Evolutionary conservation across 2,113 vertebrate genomes (phyloP).

Genomic region (Petrocephalus microphthalmus): DNA sequence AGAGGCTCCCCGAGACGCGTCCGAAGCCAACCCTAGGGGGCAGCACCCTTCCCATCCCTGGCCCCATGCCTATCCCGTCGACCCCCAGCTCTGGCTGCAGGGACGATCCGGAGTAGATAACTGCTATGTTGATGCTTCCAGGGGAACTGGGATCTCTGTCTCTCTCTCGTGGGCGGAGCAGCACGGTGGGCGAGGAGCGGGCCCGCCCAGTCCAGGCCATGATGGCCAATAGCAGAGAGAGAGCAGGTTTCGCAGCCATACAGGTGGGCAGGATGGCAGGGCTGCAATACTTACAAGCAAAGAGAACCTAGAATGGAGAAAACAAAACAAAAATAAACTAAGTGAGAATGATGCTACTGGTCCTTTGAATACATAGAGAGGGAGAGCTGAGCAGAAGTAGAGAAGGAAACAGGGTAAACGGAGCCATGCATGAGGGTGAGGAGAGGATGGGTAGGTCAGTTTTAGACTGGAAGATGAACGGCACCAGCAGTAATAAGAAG

Average conservation of each 20-base stretch:
- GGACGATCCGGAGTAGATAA: slow-evolving; percentile 71
- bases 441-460: background rate
- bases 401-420: background rate
- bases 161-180: slow-evolving; percentile 69
- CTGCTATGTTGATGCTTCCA: slow-evolving; percentile 67
- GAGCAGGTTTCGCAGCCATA: slow-evolving; percentile 65
- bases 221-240: slow-evolving; percentile 67
- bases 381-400: background rate
- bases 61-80: slow-evolving; percentile 44
- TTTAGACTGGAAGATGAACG: background rate
- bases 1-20: slow-evolving; percentile 23
- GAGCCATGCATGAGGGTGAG: background rate
- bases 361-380: slow-evolving; percentile 33
- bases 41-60: slow-evolving; percentile 52
- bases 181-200: slow-evolving; percentile 63
- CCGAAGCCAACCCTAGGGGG: slow-evolving; percentile 48
- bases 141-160: slow-evolving; percentile 65
- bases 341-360: background rate
- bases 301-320: slow-evolving; percentile 10
- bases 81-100: slow-evolving; percentile 64
- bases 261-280: slow-evolving; percentile 40
- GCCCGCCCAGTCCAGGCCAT: slow-evolving; percentile 71
- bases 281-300: slow-evolving; percentile 11
- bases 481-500: background rate
- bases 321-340: background rate